Evolutionary conservation across 2,888 invertebrate genomes (phyloP), one percentile per base, ranked within the genome.

Genomic region (Melieria crassipennis): DNA sequence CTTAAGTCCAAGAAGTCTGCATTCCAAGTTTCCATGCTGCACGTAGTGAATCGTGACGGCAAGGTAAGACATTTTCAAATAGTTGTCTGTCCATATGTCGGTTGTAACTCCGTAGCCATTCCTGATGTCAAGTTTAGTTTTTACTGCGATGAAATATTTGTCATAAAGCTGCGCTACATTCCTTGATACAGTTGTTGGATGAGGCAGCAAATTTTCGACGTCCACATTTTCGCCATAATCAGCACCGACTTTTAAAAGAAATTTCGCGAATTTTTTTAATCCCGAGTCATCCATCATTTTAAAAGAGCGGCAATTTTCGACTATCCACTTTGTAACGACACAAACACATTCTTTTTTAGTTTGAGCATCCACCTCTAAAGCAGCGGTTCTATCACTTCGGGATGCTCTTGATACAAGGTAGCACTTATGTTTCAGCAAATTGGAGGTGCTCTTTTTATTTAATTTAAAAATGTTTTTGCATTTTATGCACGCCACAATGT

Each of bases 1-100:
- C 16, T 63, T 42, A 30, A 68, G 45, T 68, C 57, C 68, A 46
- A 67, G 60, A 9, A 68, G 52, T 13, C 64, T 43, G 43, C 7
- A n/a, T 48, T 55, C 30, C 13, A 68, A 56, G 30, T 43, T 48
- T n/a, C 56, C 63, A 43, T 68, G 42, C 55, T 67, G 56, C 11
- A 63, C 1, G 48, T 62, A 71, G 57, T 71, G 68, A 10, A 68
- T 66, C 10, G 71, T 71, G 9, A 71, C 30, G 45, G 46, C 56
- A 46, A 71, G 16, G 13, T 71, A 71, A 5, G 55, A 57, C 43
- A 4, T 65, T 68, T 57, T 71, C 63, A 71, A 48, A 46, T 63
- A 62, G 50, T 71, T 56, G 43, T 68, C 56, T 1, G 67, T 64
- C 63, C 67, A 71, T 11, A 68, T 5, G 16, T 16, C 16, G 16